These are phyloP conservation scores for Paramormyrops hopkinsi DNA, from an alignment of 2,797 vertebrate genomes.

Conservation along the genomic window DNA sequence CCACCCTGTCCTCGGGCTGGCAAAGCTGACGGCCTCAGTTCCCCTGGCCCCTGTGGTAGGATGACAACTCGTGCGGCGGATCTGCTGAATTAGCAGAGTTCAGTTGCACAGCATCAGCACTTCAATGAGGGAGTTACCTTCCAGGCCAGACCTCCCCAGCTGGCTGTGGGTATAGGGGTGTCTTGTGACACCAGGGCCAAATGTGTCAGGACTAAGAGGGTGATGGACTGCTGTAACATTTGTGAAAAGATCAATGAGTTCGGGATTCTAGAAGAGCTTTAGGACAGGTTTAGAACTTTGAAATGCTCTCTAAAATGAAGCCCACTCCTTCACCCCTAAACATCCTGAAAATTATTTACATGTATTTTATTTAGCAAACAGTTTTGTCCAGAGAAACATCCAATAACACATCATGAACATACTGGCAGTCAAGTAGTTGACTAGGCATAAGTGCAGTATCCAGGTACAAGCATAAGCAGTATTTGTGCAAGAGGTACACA, in stretches of 20 bases:
- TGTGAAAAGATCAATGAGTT: not conserved
- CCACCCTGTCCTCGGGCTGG: not conserved
- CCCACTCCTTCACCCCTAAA: not conserved
- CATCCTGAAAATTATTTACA: not conserved
- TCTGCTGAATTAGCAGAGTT: constrained; percentile 4
- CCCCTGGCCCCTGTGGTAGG: not conserved
- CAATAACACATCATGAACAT: not conserved
- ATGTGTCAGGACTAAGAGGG: not conserved
- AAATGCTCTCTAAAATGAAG: not conserved
- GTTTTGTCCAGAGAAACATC: not conserved
- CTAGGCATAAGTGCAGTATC: not conserved
- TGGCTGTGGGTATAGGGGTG: not conserved
- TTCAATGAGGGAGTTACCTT: not conserved
- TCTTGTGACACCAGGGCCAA: not conserved
- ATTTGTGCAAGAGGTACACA: not conserved
- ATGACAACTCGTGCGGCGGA: not conserved
- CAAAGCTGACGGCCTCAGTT: not conserved
- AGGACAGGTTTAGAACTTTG: not conserved
- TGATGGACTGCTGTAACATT: not conserved
- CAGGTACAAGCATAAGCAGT: not conserved
- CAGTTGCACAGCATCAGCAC: constrained; percentile 5
- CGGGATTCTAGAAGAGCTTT: not conserved
- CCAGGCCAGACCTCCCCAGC: not conserved
- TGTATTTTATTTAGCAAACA: not conserved
- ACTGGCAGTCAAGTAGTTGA: not conserved